Conservation (phyloP, 2,113 vertebrate species). For the Leucosticte australis region DNA sequence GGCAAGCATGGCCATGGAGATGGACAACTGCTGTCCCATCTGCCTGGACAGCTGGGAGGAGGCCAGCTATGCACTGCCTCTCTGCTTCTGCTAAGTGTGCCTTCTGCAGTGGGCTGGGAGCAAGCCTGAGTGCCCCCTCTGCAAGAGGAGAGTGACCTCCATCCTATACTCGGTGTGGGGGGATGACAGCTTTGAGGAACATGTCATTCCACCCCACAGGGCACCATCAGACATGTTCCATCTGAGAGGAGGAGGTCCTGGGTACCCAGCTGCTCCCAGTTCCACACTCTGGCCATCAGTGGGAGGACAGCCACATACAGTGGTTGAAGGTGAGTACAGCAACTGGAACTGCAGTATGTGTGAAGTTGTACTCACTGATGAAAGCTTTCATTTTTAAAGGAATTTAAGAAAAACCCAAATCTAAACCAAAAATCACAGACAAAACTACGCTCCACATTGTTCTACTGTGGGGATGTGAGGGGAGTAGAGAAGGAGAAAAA, state of each 20-base stretch:
- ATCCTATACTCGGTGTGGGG: fast-evolving
- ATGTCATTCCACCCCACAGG: fast-evolving
- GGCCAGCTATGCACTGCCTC: background rate
- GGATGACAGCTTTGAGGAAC: background rate
- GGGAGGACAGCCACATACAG: background rate
- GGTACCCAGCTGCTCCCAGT: background rate
- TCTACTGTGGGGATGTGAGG: background rate
- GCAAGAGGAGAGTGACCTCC: background rate
- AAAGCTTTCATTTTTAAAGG: background rate
- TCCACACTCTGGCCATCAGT: background rate
- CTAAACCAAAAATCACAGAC: background rate
- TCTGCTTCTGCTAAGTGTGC: background rate
- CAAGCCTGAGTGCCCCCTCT: background rate
- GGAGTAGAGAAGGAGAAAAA: background rate
- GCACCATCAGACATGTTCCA: fast-evolving
- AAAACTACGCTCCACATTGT: background rate
- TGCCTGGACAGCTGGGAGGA: background rate
- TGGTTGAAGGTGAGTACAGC: background rate
- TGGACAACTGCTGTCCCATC: background rate
- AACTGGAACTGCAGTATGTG: background rate
- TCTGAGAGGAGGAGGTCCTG: background rate
- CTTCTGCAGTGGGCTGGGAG: background rate
- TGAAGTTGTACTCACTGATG: background rate
- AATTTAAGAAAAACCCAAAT: background rate
- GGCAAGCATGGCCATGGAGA: background rate